A percentile compares a stretch with the other conserved stretches of the same genome.
Conservation (phyloP, 2,113 vertebrate species). For the Leptosomus discolor region DNA sequence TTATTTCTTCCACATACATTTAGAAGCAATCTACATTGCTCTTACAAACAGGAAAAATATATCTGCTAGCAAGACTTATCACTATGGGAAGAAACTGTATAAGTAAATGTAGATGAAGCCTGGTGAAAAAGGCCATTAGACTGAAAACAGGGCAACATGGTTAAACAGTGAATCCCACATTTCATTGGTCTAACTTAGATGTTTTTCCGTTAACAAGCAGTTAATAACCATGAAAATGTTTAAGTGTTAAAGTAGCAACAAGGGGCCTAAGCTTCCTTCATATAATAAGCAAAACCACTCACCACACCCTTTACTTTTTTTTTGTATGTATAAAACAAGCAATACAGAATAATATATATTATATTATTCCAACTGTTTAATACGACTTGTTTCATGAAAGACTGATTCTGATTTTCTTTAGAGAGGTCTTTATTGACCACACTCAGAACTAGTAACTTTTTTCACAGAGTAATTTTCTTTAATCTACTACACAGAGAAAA, state of each 20-base stretch:
- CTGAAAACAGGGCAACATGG: background rate
- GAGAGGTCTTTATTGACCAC: background rate
- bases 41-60: background rate
- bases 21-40: background rate
- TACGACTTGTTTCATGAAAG: background rate
- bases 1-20: background rate
- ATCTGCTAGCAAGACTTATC: background rate
- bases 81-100: background rate
- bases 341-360: background rate
- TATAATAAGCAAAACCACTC: background rate
- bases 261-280: background rate
- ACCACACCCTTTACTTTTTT: background rate
- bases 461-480: background rate
- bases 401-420: background rate
- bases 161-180: background rate
- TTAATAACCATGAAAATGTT: background rate
- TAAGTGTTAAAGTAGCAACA: background rate
- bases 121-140: background rate
- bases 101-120: background rate
- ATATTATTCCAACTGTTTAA: background rate
- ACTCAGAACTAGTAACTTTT: background rate
- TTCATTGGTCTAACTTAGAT: background rate
- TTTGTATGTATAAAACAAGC: background rate
- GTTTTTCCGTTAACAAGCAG: background rate
- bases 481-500: background rate